Percentiles rank a stretch among this genome's conserved stretches.
phyloP scores from a whole-genome alignment of 64 coral and sea anemone genomes.

The Stylophora pistillata region DNA sequence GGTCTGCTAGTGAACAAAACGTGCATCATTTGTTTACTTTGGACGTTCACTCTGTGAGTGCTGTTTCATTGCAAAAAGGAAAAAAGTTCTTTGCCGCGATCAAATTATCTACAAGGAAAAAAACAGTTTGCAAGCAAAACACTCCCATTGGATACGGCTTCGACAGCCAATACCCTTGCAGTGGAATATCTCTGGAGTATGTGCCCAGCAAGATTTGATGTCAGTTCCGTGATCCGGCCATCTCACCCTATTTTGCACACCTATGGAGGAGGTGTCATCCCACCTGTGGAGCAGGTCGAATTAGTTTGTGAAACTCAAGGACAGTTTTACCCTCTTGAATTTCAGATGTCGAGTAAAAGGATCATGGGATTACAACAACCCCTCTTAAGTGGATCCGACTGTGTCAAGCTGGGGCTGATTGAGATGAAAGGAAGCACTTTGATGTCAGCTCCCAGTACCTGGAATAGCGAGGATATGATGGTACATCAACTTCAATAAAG shows the following conservation, averaged over 20 bases:
- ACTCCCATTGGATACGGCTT: neutral
- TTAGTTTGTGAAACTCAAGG: conserved; percentile 41
- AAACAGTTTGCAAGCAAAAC: no score
- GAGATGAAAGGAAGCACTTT: neutral
- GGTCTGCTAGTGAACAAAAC: no score
- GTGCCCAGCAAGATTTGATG: neutral
- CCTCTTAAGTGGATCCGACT: conserved; percentile 55
- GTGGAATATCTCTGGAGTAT: neutral
- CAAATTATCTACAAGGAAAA: conserved; percentile 53
- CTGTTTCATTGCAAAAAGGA: conserved; percentile 39
- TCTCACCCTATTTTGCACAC: neutral
- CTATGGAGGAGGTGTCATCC: conserved; percentile 24
- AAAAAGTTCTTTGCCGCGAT: conserved; percentile 56
- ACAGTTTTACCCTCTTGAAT: conserved; percentile 44
- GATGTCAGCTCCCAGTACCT: no score
- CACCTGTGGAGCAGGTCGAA: conserved; percentile 50
- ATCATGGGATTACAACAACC: conserved; percentile 61
- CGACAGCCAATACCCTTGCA: conserved; percentile 3
- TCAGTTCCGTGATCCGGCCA: neutral
- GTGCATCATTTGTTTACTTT: conserved; percentile 52
- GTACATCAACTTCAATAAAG: no score
- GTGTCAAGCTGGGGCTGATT: conserved; percentile 55
- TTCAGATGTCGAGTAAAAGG: conserved; percentile 48
- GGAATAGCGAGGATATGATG: no score
- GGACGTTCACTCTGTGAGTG: conserved; percentile 36